Evolutionary conservation across 2,888 invertebrate genomes (phyloP), one percentile per base, ranked within the genome.

Genomic region (Mamestra brassicae): DNA sequence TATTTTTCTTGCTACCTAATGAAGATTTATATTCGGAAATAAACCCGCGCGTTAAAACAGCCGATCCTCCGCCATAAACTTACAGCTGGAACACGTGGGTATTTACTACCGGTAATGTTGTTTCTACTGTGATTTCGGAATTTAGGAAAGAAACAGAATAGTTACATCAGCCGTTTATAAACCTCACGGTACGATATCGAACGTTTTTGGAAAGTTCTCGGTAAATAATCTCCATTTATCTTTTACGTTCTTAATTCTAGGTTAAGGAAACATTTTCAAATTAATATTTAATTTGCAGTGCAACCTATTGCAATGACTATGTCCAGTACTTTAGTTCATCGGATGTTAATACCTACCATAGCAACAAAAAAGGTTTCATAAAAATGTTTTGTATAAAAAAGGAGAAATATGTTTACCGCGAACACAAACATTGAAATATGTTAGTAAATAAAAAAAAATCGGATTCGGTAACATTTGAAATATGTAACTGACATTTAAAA

Each of bases 21-120:
- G 58, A 78, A 74, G 74, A 82, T 78, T 78, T 81, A 81, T 71
- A 55, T 57, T 78, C 64, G 68, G 64, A 68, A 68, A 82, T 82
- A 78, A 81, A 81, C 15, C 64, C 66, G 68, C 54, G 15, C 57
- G 50, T 70, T 73, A 68, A 77, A 82, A 61, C 78, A 78, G 36
- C 55, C 62, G 73, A 64, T 42, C 15, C 55, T 52, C 52, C 10
- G 54, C 60, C 47, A 71, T 82, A 81, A 78, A 81, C 8, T 34
- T 67, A 58, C 78, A 62, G 54, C 36, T 55, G 54, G 52, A 58
- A 68, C 54, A 66, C 62, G 50, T 42, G 52, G 50, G 26, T 62
- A 66, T 76, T 66, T 63, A 63, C 38, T 65, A 34, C 47, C 61
- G 47, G 34, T 71, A 52, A 57, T 52, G n/a, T 74, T 64, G 63